Conservation (phyloP, 2,113 vertebrate species). For the Dasyornis broadbenti region DNA sequence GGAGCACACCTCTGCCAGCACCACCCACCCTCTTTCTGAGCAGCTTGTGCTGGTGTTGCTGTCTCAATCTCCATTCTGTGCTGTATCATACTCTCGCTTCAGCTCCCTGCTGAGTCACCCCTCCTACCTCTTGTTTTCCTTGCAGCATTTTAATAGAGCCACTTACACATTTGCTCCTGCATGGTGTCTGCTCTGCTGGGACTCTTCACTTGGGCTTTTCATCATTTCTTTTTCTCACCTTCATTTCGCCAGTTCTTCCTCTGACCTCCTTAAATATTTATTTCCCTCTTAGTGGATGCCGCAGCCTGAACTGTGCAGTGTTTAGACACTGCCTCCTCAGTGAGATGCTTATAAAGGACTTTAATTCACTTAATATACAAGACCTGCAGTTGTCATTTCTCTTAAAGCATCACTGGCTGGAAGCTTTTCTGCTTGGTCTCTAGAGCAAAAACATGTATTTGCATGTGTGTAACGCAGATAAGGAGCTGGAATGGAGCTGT, state of each 20-base stretch:
- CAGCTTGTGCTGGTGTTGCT: not conserved
- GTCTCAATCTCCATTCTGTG: not conserved
- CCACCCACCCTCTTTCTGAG: not conserved
- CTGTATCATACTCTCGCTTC: not conserved
- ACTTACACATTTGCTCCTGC: not conserved
- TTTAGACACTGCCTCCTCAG: not conserved
- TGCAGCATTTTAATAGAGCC: not conserved
- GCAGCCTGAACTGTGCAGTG: not conserved
- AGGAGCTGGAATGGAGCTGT: not conserved
- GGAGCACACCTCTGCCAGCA: not conserved
- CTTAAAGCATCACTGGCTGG: not conserved
- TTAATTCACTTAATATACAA: not conserved
- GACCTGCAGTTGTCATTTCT: not conserved
- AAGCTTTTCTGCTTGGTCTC: not conserved
- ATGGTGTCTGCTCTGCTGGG: not conserved
- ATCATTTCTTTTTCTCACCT: not conserved
- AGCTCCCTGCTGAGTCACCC: conserved; percentile 1
- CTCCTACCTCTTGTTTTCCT: conserved; percentile 29
- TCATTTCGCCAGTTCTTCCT: not conserved
- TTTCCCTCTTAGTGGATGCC: not conserved
- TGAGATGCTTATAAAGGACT: not conserved
- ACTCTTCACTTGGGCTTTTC: not conserved
- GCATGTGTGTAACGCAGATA: not conserved
- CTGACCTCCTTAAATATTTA: not conserved
- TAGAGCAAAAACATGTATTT: not conserved